These are phyloP conservation scores for Scyliorhinus canicula DNA, from an alignment of 2,797 vertebrate species.

Conservation along the genomic window DNA sequence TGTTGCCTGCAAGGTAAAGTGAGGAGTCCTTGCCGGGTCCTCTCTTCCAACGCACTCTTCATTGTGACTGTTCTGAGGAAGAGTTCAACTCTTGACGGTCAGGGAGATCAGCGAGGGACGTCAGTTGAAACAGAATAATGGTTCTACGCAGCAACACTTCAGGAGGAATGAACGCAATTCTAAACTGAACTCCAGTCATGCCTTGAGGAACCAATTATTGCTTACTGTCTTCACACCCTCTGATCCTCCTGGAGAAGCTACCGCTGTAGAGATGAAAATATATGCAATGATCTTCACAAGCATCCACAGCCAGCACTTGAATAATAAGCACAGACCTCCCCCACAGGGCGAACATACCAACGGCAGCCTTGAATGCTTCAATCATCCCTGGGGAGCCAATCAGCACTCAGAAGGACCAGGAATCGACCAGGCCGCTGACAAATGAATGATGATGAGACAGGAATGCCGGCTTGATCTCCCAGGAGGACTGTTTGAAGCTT, in stretches of 20 bases:
- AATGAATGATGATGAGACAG: neutral
- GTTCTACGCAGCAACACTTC: neutral
- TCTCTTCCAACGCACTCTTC: neutral
- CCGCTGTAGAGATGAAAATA: neutral
- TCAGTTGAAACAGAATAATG: neutral
- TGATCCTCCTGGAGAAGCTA: neutral
- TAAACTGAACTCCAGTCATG: neutral
- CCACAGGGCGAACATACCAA: neutral
- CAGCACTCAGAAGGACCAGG: neutral
- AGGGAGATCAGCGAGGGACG: neutral
- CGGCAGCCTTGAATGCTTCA: neutral
- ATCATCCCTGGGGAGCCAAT: neutral
- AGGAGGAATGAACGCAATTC: neutral
- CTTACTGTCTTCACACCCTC: neutral
- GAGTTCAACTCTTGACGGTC: neutral
- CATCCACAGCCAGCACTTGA: neutral
- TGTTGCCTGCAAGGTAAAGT: too few relatives aligned
- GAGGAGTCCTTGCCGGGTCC: neutral
- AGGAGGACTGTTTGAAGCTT: neutral
- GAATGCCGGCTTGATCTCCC: neutral
- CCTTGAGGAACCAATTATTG: constrained; percentile 18
- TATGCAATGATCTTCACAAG: constrained; percentile 2
- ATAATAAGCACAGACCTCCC: neutral
- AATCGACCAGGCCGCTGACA: too few relatives aligned
- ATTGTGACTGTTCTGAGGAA: neutral